Evolutionary conservation across 2,113 vertebrate species (phyloP).

Genomic region (Pterocles gutturalis): DNA sequence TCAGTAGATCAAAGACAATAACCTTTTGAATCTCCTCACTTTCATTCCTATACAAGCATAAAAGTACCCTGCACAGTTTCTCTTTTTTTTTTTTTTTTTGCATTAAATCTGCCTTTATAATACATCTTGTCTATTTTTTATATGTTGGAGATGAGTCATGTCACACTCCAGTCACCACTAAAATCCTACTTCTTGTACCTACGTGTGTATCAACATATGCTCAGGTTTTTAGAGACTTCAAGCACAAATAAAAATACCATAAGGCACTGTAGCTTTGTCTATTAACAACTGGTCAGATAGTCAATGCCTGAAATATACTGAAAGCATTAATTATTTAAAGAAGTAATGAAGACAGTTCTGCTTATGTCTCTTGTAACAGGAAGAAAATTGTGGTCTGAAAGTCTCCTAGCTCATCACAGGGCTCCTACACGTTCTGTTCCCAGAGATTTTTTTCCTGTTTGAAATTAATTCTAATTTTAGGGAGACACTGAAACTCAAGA

Average conservation of each 20-base stretch:
- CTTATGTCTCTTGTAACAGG: not conserved
- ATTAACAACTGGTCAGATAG: constrained; percentile 33
- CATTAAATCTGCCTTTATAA: constrained; percentile 29
- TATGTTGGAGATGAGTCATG: constrained; percentile 50
- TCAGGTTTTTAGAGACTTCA: constrained; percentile 38
- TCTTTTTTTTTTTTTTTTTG: not conserved
- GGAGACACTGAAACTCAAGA: constrained; percentile 40
- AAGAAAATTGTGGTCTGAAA: not conserved
- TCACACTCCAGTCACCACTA: constrained; percentile 44
- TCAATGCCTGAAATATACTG: constrained; percentile 26
- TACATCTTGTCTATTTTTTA: constrained; percentile 21
- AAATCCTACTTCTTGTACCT: constrained; percentile 52
- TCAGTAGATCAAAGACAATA: not conserved
- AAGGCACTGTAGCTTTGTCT: not conserved
- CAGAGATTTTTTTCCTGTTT: not conserved
- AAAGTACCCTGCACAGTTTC: not conserved
- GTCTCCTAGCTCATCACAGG: constrained; percentile 9
- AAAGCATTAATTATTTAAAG: constrained; percentile 45
- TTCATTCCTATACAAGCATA: not conserved
- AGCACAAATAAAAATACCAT: constrained; percentile 4
- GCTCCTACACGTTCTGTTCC: constrained; percentile 38
- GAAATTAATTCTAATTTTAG: constrained; percentile 67
- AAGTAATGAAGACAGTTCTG: constrained; percentile 6
- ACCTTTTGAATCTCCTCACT: not conserved
- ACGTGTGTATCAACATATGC: constrained; percentile 16